These are phyloP conservation scores for Palythoa heliodiscus DNA, from an alignment of 92 coral and sea anemone species.

Conservation along the genomic window DNA sequence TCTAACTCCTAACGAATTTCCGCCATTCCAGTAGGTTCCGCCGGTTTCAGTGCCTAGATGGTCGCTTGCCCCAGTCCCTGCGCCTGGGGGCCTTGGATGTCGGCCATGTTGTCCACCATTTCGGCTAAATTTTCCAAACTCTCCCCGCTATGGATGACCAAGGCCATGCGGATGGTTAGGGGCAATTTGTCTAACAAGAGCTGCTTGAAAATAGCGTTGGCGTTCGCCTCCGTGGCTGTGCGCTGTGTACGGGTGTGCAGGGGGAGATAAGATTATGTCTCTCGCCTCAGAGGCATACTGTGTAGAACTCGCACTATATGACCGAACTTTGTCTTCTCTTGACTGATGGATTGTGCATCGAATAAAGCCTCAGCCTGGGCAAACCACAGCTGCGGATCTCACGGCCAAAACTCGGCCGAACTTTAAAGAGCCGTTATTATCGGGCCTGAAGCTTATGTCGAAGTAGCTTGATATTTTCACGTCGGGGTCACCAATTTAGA, in stretches of 20 bases:
- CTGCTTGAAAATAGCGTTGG: neutral
- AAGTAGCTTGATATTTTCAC: too few relatives aligned
- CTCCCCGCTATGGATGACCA: conserved; percentile 41
- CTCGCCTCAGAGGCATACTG: conserved; percentile 53
- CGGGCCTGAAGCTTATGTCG: too few relatives aligned
- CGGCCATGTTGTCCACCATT: conserved; percentile 60
- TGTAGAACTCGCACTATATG: conserved; percentile 46
- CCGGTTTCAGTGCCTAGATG: neutral
- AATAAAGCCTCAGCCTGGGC: too few relatives aligned
- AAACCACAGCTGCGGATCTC: too few relatives aligned
- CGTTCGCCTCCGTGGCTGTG: neutral
- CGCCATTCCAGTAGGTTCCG: too few relatives aligned
- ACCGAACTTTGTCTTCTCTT: conserved; percentile 46
- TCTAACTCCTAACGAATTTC: neutral
- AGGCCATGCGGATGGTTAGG: conserved; percentile 50
- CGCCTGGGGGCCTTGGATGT: conserved; percentile 52
- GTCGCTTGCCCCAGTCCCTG: neutral
- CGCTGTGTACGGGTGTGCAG: conserved; percentile 1
- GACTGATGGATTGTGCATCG: neutral
- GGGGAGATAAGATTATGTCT: neutral
- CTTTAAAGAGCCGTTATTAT: too few relatives aligned
- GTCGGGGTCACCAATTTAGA: too few relatives aligned
- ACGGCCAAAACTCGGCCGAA: too few relatives aligned
- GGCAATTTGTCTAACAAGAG: conserved; percentile 44
- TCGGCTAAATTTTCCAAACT: conserved; percentile 46